Conservation (phyloP, 2,888 invertebrate species). For the Campoletis raptor region DNA sequence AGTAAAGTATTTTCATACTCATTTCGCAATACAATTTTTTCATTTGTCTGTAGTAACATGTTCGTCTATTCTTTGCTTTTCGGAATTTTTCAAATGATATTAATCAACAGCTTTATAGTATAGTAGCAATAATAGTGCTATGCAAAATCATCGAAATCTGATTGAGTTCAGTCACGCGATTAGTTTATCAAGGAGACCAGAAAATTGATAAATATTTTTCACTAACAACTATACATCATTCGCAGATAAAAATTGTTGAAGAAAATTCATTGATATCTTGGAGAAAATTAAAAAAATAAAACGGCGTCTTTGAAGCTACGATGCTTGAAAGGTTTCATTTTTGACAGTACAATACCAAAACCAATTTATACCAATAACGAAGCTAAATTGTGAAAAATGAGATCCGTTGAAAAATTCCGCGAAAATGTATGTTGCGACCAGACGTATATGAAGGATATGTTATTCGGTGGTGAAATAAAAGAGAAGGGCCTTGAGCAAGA, state of each 20-base stretch:
- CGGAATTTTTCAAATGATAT: neutral
- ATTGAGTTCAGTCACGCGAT: neutral
- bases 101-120: neutral
- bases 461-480: neutral
- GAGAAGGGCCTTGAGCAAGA: neutral
- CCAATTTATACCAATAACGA: conserved; percentile 15
- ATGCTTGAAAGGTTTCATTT: neutral
- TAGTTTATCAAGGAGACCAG: neutral
- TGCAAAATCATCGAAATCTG: neutral
- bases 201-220: neutral
- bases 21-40: neutral
- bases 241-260: neutral
- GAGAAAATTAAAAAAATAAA: neutral
- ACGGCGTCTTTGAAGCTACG: neutral
- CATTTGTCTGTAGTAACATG: neutral
- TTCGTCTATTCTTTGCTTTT: neutral
- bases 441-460: neutral
- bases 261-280: neutral
- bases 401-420: conserved; percentile 27
- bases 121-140: neutral
- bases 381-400: conserved; percentile 27
- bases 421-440: neutral
- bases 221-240: neutral
- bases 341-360: neutral
- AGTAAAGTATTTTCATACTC: neutral